Conservation (phyloP, 2,888 invertebrate genomes). For the Eupithecia exiguata region DNA sequence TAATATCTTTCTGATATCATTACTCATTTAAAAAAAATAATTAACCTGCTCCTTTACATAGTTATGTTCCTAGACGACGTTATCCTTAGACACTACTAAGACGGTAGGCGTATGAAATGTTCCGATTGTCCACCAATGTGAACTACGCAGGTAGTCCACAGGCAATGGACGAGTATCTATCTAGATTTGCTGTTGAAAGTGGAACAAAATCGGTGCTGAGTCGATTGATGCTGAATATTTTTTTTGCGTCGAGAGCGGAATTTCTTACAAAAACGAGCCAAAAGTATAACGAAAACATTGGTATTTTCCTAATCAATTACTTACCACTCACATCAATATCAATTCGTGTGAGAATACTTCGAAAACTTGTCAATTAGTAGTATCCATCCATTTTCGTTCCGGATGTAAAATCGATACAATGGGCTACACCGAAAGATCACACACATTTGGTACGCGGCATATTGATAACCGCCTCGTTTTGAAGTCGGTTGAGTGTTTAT, state of each 20-base stretch:
- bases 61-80: too few species aligned
- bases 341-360: conserved; percentile 34
- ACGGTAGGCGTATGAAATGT: too few species aligned
- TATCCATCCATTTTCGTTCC: conserved; percentile 68
- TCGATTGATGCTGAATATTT: not conserved
- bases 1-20: too few species aligned
- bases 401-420: conserved; percentile 80
- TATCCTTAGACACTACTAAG: not conserved
- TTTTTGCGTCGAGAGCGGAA: not conserved
- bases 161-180: not conserved
- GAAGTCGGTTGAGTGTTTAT: conserved; percentile 52
- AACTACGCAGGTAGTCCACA: not conserved
- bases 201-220: not conserved
- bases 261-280: not conserved
- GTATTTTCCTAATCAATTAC: conserved; percentile 15
- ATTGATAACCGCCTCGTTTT: conserved; percentile 31
- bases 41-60: not conserved
- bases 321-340: conserved; percentile 34
- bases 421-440: conserved; percentile 69
- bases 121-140: not conserved
- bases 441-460: conserved; percentile 59
- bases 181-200: not conserved
- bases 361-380: conserved; percentile 49
- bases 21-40: too few species aligned
- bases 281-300: conserved; percentile 7